These are phyloP conservation scores for Agrotis exclamationis DNA, from an alignment of 2,888 invertebrate genomes.

Conservation along the genomic window DNA sequence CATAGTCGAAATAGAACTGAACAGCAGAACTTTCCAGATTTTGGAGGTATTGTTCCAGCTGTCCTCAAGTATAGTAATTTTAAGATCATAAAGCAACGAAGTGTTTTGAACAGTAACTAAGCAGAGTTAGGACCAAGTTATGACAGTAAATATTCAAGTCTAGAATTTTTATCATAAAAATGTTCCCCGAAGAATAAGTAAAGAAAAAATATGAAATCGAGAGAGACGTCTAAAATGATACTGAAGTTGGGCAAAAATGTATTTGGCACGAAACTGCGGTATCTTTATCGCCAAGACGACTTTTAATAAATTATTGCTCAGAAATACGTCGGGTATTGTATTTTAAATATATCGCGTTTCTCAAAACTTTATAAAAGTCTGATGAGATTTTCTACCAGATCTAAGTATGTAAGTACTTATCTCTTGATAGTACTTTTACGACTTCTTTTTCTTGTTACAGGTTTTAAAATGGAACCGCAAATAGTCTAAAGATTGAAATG, in stretches of 20 bases:
- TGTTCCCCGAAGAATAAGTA: neutral
- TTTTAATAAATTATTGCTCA: slow-evolving; percentile 44
- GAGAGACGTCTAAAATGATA: slow-evolving; percentile 22
- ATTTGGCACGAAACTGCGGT: slow-evolving; percentile 46
- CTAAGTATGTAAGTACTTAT: too few relatives aligned
- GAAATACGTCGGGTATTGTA: slow-evolving; percentile 16
- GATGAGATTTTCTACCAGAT: neutral
- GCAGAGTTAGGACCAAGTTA: slow-evolving; percentile 2
- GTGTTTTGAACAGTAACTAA: slow-evolving; percentile 1
- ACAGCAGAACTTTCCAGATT: neutral
- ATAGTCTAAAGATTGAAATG: neutral
- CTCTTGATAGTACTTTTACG: too few relatives aligned
- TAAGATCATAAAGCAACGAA: neutral
- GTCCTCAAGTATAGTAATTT: neutral
- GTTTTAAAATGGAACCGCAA: neutral
- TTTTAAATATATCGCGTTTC: slow-evolving; percentile 12
- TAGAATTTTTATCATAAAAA: slow-evolving; percentile 17
- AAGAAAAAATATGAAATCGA: slow-evolving; percentile 34
- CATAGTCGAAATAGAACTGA: neutral
- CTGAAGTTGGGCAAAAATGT: slow-evolving; percentile 20
- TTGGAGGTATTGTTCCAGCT: neutral
- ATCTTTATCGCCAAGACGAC: slow-evolving; percentile 34
- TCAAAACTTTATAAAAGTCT: slow-evolving; percentile 3
- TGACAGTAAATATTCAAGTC: slow-evolving; percentile 16
- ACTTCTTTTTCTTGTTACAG: neutral